These are phyloP conservation scores for Cinclus mexicanus DNA, from an alignment of 2,113 vertebrate genomes.

Conservation along the genomic window DNA sequence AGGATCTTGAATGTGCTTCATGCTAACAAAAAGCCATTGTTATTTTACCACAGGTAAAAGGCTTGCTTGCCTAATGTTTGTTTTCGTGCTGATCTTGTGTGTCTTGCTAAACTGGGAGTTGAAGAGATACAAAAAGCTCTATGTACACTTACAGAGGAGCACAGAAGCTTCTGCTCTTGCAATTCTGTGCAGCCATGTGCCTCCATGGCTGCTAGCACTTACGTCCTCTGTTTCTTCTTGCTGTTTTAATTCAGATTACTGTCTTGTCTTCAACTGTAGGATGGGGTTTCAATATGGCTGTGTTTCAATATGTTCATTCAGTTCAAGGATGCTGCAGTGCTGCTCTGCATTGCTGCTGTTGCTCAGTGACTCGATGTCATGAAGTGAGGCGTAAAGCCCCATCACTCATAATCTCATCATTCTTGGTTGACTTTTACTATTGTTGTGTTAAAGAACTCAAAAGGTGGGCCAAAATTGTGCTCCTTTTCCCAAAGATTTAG, in stretches of 20 bases:
- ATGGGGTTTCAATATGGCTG: neutral
- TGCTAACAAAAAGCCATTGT: neutral
- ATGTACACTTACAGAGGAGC: neutral
- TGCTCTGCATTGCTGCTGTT: neutral
- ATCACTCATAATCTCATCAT: neutral
- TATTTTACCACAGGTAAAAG: neutral
- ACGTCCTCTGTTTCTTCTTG: neutral
- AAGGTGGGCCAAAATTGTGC: neutral
- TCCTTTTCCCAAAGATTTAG: neutral
- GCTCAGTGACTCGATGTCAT: neutral
- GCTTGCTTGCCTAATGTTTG: neutral
- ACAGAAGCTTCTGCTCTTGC: neutral
- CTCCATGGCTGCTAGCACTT: neutral
- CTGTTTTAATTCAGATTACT: neutral
- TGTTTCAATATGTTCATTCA: neutral
- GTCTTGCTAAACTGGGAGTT: neutral
- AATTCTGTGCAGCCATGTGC: rapidly evolving
- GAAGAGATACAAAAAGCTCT: neutral
- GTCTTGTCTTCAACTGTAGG: neutral
- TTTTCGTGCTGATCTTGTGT: neutral
- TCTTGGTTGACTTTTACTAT: neutral
- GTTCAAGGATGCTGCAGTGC: neutral
- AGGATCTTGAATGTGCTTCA: neutral
- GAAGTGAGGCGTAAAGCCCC: neutral
- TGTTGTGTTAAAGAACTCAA: neutral